Evolutionary conservation across 2,797 vertebrate species (phyloP).

Genomic region (Scomberomorus guttatus): DNA sequence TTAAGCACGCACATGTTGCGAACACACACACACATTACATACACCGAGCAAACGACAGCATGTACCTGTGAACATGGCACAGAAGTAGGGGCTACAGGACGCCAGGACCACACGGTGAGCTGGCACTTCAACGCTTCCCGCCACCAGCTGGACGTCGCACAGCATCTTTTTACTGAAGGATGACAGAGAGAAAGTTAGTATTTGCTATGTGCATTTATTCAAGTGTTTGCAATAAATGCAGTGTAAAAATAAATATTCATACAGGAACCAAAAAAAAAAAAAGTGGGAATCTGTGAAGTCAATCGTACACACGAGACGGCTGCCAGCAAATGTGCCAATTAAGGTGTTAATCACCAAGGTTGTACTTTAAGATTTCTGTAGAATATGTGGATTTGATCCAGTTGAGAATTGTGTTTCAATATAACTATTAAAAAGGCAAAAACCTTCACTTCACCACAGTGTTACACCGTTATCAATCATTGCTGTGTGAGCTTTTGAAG

Average conservation of each 20-base stretch:
- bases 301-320: background rate
- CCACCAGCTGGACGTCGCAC: slow-evolving; percentile 96
- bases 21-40: background rate
- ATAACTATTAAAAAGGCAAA: background rate
- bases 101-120: slow-evolving; percentile 95
- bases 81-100: slow-evolving; percentile 97
- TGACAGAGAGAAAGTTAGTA: background rate
- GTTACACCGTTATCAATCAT: too few relatives aligned
- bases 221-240: background rate
- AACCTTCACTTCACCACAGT: background rate
- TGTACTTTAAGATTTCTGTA: background rate
- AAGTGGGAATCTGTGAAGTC: background rate
- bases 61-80: slow-evolving; percentile 98
- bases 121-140: slow-evolving; percentile 91
- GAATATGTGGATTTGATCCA: background rate
- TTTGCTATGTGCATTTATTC: background rate
- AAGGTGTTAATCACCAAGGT: background rate
- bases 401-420: background rate
- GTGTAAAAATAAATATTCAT: background rate
- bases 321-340: background rate
- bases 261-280: background rate
- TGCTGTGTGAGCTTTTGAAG: too few relatives aligned
- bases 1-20: background rate
- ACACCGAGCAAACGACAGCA: background rate
- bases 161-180: slow-evolving; percentile 91